Evolutionary conservation across 2,113 vertebrate species (phyloP).

Genomic region (Alouatta palliata): DNA sequence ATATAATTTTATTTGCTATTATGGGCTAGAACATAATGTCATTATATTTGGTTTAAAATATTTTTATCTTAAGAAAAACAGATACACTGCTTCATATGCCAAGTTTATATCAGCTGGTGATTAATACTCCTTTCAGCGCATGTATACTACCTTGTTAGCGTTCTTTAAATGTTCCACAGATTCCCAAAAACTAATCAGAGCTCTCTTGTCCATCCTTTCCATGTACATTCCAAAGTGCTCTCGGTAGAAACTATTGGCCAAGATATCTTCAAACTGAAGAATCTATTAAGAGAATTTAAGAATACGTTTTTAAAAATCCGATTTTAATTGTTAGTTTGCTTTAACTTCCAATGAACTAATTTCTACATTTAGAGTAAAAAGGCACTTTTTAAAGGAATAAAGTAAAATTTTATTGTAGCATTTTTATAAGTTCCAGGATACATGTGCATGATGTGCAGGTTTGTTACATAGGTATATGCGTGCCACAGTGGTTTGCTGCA

Average conservation of each 20-base stretch:
- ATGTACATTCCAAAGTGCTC: constrained; percentile 94
- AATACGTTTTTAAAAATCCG: neutral
- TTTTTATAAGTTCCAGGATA: too few relatives aligned
- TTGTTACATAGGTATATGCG: too few relatives aligned
- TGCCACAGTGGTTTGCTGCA: too few relatives aligned
- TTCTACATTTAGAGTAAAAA: neutral
- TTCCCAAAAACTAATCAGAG: constrained; percentile 95
- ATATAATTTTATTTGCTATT: neutral
- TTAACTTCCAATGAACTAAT: neutral
- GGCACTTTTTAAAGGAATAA: neutral
- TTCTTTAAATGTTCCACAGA: constrained; percentile 95
- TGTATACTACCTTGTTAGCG: constrained; percentile 93
- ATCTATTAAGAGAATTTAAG: constrained; percentile 86
- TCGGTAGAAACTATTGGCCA: constrained; percentile 90
- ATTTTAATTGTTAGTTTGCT: constrained; percentile 37
- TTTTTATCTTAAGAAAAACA: constrained; percentile 35
- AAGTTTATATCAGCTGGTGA: neutral
- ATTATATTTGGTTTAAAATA: neutral
- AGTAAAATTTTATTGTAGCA: too few relatives aligned
- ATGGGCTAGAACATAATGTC: neutral
- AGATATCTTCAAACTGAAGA: constrained; percentile 97
- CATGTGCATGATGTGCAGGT: too few relatives aligned
- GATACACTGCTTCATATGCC: neutral
- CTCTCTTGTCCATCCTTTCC: constrained; percentile 94
- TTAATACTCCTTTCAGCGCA: neutral